Evolutionary conservation across 1,140 invertebrate species (phyloP).

Genomic region (Atta colombica): DNA sequence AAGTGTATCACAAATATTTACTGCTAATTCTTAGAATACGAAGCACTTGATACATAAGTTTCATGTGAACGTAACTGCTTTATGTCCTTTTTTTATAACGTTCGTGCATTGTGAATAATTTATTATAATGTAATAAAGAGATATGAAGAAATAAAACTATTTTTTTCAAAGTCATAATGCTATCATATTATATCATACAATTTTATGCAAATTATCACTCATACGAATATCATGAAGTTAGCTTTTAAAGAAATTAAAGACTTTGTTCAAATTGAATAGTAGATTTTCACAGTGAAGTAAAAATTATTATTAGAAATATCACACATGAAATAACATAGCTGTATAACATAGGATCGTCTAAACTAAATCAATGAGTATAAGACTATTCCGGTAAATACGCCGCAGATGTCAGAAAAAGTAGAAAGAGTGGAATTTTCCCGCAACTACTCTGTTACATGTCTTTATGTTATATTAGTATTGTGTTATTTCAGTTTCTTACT

Average conservation of each 20-base stretch:
- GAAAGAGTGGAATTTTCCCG: no score
- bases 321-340: no score
- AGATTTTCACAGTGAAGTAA: neutral
- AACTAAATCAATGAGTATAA: no score
- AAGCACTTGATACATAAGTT: neutral
- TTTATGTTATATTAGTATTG: no score
- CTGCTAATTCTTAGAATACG: neutral
- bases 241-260: neutral
- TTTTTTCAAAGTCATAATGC: neutral
- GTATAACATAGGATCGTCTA: no score
- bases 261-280: neutral
- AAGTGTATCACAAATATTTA: constrained; percentile 35
- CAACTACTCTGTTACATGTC: no score
- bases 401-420: no score
- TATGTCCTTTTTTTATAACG: neutral
- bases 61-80: neutral
- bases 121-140: neutral
- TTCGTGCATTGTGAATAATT: neutral
- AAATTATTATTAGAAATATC: neutral
- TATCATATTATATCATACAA: neutral
- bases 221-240: neutral
- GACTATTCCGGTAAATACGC: no score
- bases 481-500: no score
- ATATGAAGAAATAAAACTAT: neutral
- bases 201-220: neutral